Conservation (phyloP, 2,888 invertebrate species). For the Limnephilus lunatus region DNA sequence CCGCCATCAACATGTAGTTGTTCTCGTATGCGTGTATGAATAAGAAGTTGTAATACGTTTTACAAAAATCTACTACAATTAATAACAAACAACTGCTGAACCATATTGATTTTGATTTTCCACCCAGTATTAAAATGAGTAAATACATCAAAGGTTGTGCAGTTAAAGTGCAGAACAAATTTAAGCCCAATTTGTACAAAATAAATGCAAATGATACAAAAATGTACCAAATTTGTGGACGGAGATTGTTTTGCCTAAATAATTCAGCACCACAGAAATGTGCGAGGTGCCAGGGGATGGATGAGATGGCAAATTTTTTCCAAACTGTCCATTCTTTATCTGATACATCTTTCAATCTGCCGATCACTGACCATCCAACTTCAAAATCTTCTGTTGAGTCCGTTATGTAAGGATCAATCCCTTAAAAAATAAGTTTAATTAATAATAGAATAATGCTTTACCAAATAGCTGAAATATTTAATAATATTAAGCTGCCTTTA, state of each 20-base stretch:
- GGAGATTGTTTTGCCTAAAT: conserved; percentile 70
- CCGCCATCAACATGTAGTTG: conserved; percentile 75
- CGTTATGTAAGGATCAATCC: conserved; percentile 37
- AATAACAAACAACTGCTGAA: conserved; percentile 70
- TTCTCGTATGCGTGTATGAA: neutral
- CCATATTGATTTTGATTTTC: conserved; percentile 59
- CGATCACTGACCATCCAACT: conserved; percentile 78
- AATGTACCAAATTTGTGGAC: conserved; percentile 78
- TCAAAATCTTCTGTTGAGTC: conserved; percentile 73
- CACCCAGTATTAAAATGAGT: conserved; percentile 62
- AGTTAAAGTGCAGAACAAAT: conserved; percentile 75
- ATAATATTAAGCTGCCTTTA: neutral
- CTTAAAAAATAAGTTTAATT: conserved; percentile 56
- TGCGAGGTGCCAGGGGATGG: conserved; percentile 77
- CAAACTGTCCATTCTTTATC: conserved; percentile 86
- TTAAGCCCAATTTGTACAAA: conserved; percentile 73
- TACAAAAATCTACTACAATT: conserved; percentile 75
- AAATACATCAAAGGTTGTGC: conserved; percentile 79
- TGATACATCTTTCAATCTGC: conserved; percentile 80
- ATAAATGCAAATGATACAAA: conserved; percentile 75
- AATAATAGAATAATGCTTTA: neutral
- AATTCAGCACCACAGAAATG: conserved; percentile 78
- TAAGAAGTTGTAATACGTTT: conserved; percentile 70
- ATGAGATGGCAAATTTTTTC: conserved; percentile 76
- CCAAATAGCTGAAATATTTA: neutral